These are phyloP conservation scores for Delichon dasypus DNA, from an alignment of 2,797 vertebrate species.

Conservation along the genomic window DNA sequence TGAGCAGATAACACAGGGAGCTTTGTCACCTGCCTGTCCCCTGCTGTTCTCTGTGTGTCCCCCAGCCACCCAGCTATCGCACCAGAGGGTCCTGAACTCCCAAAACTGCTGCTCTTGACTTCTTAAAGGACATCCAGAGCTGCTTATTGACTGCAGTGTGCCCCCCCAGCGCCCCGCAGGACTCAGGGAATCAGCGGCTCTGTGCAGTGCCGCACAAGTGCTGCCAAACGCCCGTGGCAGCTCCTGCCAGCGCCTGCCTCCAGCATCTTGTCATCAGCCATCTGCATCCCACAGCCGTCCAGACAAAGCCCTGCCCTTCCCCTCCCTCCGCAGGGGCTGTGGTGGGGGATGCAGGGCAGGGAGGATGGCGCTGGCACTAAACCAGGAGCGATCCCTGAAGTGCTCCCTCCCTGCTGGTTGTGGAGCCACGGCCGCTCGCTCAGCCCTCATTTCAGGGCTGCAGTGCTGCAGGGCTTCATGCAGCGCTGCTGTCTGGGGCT, in stretches of 20 bases:
- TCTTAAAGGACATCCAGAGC: not conserved
- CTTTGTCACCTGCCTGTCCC: not conserved
- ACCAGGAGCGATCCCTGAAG: not conserved
- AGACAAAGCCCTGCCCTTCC: not conserved
- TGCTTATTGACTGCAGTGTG: not conserved
- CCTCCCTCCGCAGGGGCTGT: accelerated
- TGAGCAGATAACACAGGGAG: not conserved
- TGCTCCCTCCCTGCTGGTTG: not conserved
- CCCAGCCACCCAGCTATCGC: not conserved
- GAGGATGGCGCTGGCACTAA: accelerated
- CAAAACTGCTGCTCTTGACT: not conserved
- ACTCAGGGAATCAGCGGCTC: not conserved
- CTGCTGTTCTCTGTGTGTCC: not conserved
- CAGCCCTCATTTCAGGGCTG: not conserved
- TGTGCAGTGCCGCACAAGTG: not conserved
- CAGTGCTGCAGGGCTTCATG: not conserved
- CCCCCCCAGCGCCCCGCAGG: not conserved
- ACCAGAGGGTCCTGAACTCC: not conserved
- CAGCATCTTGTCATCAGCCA: not conserved
- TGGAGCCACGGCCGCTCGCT: accelerated
- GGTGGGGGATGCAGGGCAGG: not conserved
- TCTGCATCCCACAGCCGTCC: not conserved
- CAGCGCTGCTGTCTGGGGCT: not conserved
- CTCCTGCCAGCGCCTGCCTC: not conserved
- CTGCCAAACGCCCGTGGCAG: not conserved